A percentile compares a stretch with the other conserved stretches of the same genome.
Conservation (phyloP, 2,797 vertebrate genomes). For the Tadarida brasiliensis region DNA sequence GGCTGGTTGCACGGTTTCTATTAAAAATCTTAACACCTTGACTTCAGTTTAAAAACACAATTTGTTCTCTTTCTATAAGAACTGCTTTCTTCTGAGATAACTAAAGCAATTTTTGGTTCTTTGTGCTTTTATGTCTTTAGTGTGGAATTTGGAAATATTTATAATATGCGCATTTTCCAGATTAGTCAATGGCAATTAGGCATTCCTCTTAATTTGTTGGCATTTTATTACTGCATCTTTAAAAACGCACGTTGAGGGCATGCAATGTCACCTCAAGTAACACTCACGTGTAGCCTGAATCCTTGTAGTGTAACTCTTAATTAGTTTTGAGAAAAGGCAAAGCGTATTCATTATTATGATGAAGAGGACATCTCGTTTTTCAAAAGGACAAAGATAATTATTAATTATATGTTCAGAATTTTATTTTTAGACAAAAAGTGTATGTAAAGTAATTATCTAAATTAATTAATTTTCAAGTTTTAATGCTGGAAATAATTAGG, state of each 20-base stretch:
- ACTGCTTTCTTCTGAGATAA: constrained; percentile 51
- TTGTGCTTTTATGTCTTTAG: constrained; percentile 1
- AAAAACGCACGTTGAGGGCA: constrained; percentile 44
- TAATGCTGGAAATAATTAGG: constrained; percentile 25
- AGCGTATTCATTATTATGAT: constrained; percentile 54
- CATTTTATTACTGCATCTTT: constrained; percentile 46
- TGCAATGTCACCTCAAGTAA: constrained; percentile 50
- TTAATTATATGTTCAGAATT: constrained; percentile 53
- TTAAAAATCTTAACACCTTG: constrained; percentile 82
- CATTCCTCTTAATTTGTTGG: constrained; percentile 16
- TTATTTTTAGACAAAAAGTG: constrained; percentile 58
- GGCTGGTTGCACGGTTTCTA: constrained; percentile 83
- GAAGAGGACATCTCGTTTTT: constrained; percentile 52
- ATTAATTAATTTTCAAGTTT: constrained; percentile 70
- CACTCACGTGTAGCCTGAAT: not conserved
- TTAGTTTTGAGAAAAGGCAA: constrained; percentile 59
- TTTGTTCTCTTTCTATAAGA: constrained; percentile 75
- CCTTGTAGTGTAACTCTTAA: constrained; percentile 56
- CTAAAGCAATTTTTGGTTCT: constrained; percentile 40
- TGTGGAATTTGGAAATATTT: constrained; percentile 42
- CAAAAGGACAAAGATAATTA: constrained; percentile 59
- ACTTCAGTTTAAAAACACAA: constrained; percentile 85
- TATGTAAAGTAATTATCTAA: constrained; percentile 64
- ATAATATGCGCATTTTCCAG: constrained; percentile 26
- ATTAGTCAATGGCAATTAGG: not conserved